These are phyloP conservation scores for Morpho helenor DNA, from an alignment of 2,888 invertebrate genomes.

Conservation along the genomic window DNA sequence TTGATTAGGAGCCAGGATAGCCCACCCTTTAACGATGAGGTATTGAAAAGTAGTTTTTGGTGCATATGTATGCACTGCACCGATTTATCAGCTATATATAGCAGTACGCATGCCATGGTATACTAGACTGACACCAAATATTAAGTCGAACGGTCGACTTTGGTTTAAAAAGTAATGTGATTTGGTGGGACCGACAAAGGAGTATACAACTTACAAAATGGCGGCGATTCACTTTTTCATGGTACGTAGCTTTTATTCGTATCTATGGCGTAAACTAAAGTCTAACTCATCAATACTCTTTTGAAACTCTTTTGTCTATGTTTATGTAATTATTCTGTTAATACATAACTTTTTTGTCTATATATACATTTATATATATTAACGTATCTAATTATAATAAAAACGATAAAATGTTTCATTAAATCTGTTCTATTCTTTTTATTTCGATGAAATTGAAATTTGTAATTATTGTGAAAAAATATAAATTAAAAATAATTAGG, in stretches of 20 bases:
- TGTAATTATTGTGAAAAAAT: too few species aligned
- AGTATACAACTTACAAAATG: slow-evolving; percentile 29
- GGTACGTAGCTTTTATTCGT: slow-evolving; percentile 26
- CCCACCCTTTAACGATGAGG: slow-evolving; percentile 12
- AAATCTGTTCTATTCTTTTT: too few species aligned
- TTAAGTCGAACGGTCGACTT: slow-evolving; percentile 32
- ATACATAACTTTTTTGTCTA: too few species aligned
- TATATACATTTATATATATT: too few species aligned
- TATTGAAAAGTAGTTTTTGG: slow-evolving; percentile 14
- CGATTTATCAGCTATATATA: slow-evolving; percentile 34
- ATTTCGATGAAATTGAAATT: too few species aligned
- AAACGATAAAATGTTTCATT: too few species aligned
- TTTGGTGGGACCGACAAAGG: slow-evolving; percentile 36
- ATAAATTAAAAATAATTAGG: too few species aligned
- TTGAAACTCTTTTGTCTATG: too few species aligned
- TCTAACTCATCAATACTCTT: too few species aligned
- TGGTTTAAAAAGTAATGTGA: slow-evolving; percentile 38
- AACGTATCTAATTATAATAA: too few species aligned
- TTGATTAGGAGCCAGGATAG: neutral
- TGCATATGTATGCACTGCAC: slow-evolving; percentile 15
- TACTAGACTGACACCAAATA: slow-evolving; percentile 32
- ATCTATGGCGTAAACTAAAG: too few species aligned
- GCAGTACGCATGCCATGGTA: slow-evolving; percentile 9
- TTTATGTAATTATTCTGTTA: too few species aligned
- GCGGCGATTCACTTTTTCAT: slow-evolving; percentile 31